Evolutionary conservation across 1,140 invertebrate species (phyloP).

Genomic region (Whitmania pigra): DNA sequence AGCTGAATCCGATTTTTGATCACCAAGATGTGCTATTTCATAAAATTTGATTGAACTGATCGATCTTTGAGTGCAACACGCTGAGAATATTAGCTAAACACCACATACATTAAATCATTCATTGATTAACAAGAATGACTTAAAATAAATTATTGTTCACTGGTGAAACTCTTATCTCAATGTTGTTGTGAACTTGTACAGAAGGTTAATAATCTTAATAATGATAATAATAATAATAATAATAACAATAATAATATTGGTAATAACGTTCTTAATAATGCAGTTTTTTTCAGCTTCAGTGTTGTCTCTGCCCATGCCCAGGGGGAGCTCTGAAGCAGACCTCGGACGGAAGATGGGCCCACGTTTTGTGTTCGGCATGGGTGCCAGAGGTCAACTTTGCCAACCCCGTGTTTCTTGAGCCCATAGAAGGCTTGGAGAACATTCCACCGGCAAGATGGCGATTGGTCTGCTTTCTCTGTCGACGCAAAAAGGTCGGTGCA

Average conservation of each 20-base stretch:
- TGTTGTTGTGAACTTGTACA: no score
- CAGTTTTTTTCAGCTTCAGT: conserved; percentile 48
- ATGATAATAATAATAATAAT: no score
- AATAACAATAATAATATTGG: no score
- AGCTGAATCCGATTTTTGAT: no score
- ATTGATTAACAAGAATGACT: neutral
- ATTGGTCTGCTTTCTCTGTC: conserved; percentile 88
- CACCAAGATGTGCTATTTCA: no score
- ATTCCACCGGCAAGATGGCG: conserved; percentile 79
- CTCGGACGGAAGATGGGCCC: conserved; percentile 86
- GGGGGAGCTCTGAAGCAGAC: conserved; percentile 98
- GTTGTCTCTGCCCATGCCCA: conserved; percentile 90
- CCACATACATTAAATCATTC: neutral
- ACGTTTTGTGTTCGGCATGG: conserved; percentile 96
- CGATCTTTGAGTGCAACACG: no score
- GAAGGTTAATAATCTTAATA: no score
- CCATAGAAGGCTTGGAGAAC: conserved; percentile 86
- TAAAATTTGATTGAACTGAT: no score
- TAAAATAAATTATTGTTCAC: no score
- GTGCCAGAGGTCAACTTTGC: conserved; percentile 96
- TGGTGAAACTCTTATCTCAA: no score
- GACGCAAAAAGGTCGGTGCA: conserved; percentile 78
- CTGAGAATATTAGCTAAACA: no score
- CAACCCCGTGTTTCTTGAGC: conserved; percentile 77
- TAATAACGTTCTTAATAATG: no score